These are phyloP conservation scores for Melanotaenia trifasciata DNA, from an alignment of 2,797 vertebrate species.

Conservation along the genomic window DNA sequence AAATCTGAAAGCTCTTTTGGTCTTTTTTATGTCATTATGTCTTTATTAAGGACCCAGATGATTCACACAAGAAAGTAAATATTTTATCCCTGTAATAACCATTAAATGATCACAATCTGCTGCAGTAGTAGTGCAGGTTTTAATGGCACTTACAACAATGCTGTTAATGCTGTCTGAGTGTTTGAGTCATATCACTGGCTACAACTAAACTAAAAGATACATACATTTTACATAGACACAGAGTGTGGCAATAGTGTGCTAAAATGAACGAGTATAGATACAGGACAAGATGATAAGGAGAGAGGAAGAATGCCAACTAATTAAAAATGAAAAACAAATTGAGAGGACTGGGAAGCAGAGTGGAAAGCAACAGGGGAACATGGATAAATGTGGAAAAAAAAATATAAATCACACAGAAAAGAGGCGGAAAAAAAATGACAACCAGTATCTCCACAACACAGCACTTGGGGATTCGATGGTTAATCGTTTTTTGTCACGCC, in stretches of 20 bases:
- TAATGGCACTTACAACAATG: too few relatives aligned
- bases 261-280: too few relatives aligned
- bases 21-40: not conserved
- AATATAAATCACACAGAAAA: not conserved
- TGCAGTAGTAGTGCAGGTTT: too few relatives aligned
- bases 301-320: not conserved
- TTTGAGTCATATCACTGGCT: too few relatives aligned
- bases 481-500: too few relatives aligned
- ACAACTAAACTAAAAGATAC: too few relatives aligned
- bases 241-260: not conserved
- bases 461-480: not conserved
- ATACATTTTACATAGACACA: not conserved
- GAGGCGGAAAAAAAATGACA: not conserved
- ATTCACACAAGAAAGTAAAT: too few relatives aligned
- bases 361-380: not conserved
- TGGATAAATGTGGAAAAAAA: not conserved
- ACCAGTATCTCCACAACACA: not conserved
- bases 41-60: too few relatives aligned
- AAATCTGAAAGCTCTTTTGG: slow-evolving; percentile 28
- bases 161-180: too few relatives aligned
- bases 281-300: not conserved
- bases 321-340: not conserved
- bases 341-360: not conserved
- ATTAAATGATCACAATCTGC: too few relatives aligned
- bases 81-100: too few relatives aligned